phyloP scores from a whole-genome alignment of 2,113 vertebrate species.

The Mionectes macconnelli region DNA sequence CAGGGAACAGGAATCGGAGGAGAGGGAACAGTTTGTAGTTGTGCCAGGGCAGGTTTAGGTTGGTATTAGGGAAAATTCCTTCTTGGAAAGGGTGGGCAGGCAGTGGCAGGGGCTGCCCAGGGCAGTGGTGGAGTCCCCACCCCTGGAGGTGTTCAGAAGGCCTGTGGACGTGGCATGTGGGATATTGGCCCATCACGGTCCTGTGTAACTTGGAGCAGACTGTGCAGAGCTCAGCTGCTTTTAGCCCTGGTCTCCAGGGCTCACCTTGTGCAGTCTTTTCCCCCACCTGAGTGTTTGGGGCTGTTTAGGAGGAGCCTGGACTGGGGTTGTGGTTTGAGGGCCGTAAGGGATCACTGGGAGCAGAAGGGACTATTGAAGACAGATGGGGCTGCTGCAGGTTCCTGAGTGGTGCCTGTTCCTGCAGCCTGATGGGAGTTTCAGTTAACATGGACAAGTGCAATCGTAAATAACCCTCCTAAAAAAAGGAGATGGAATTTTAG shows the following conservation, averaged over 20 bases:
- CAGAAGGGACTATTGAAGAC: not conserved
- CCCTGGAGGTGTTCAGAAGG: not conserved
- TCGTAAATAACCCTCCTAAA: conserved; percentile 19
- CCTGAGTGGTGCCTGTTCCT: not conserved
- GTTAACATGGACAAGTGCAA: not conserved
- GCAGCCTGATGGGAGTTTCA: not conserved
- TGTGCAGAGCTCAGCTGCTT: not conserved
- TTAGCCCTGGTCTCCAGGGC: not conserved
- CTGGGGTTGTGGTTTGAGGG: not conserved
- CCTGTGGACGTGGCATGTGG: not conserved
- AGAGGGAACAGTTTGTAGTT: not conserved
- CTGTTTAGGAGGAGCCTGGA: not conserved
- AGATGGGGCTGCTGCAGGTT: not conserved
- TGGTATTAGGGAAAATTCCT: not conserved
- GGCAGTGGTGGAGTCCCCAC: not conserved
- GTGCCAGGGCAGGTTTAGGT: not conserved
- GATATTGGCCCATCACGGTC: accelerated
- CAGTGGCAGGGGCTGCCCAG: not conserved
- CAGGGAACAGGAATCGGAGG: not conserved
- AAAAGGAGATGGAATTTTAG: not conserved
- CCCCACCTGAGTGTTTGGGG: not conserved
- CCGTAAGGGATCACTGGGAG: accelerated
- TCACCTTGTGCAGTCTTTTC: not conserved
- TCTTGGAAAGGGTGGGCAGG: not conserved
- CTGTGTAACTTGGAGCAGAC: not conserved